Conservation (phyloP, 2,113 vertebrate genomes). For the Catharus bicknelli region DNA sequence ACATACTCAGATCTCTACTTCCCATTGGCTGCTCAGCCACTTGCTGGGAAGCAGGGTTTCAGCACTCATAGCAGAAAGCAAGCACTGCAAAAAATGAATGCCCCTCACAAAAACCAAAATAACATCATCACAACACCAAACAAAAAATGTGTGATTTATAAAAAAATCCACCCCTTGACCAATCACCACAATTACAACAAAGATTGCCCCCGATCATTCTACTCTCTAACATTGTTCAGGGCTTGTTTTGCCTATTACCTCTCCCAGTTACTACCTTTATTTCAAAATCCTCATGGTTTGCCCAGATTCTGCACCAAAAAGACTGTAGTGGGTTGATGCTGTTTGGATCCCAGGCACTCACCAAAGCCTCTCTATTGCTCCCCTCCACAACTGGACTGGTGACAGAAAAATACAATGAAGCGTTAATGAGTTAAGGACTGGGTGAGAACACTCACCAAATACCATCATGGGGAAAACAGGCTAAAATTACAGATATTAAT, state of each 20-base stretch:
- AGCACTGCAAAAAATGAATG: background rate
- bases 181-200: background rate
- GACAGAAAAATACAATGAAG: background rate
- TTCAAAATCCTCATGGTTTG: background rate
- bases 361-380: background rate
- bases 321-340: background rate
- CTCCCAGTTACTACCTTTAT: background rate
- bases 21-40: rapidly evolving
- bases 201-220: background rate
- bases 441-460: background rate
- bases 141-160: background rate
- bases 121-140: background rate
- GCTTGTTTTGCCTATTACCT: background rate
- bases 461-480: background rate
- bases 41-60: background rate
- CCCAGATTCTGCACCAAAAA: background rate
- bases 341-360: background rate
- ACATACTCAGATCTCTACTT: background rate
- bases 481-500: background rate
- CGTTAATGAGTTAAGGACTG: background rate
- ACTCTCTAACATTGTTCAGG: background rate
- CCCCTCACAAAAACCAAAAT: background rate
- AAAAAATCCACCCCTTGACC: background rate
- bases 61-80: background rate
- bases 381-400: background rate